Evolutionary conservation across 2,113 vertebrate species (phyloP), one percentile per base, ranked within the genome.

Genomic region (Malaclemys terrapin): DNA sequence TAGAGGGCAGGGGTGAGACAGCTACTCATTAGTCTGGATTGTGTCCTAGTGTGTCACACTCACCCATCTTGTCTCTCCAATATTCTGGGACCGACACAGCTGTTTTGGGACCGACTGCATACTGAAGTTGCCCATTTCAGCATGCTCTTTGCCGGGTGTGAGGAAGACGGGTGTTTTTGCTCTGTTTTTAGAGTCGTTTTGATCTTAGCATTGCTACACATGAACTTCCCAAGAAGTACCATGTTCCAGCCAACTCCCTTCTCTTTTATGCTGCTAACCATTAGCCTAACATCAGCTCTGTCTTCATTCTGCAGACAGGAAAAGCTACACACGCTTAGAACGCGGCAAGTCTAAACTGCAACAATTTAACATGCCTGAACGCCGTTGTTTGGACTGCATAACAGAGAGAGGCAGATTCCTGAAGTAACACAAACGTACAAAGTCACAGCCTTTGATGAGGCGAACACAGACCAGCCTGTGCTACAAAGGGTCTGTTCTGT

Each of bases 311-410:
- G 75, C 45, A 78, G n/a, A 10, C n/a, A 27, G 75, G 17, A 78
- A 78, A 45, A 27, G 38, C 22, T 45, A 20, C 24, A 45, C 75
- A 42, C 45, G 3, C 25, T 45, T 45, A 25, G 45, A 78, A 38
- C 6, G 24, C 3, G 20, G 38, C 45, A 78, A 25, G 20, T 25
- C 45, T 78, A 78, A 78, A 78, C 22, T 4, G 75, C 75, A 45
- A 47, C 38, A 8, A 45, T 78, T 78, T 45, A 78, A 78, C 8
- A 13, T 45, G 38, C 38, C 45, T 5, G 38, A 78, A 25, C 12
- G 2, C 38, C 10, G 19, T 47, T 45, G 20, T 47, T 42, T 22
- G 75, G 25, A 35, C 1, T 0, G 27, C 25, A n/a, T 31, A 16
- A 53, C 45, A 57, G 53, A 53, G 54, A 17, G 0, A 0, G 49